A percentile compares a stretch with the other conserved stretches of the same genome.
phyloP scores from a whole-genome alignment of 2,113 vertebrate species.

The Indri indri region DNA sequence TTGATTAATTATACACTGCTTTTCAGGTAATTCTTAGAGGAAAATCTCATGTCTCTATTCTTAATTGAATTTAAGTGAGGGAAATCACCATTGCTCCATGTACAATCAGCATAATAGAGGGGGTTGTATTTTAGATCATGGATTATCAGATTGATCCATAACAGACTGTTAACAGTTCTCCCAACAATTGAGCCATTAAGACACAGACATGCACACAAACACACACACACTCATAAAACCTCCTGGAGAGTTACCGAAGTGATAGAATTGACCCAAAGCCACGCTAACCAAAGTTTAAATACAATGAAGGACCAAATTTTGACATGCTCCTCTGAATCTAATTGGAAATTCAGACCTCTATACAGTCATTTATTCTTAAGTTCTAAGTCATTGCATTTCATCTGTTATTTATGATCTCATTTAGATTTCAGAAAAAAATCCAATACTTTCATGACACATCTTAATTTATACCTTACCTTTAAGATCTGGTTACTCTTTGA shows the following conservation, averaged over 20 bases:
- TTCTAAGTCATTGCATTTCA: slow-evolving; percentile 53
- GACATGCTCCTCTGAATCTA: slow-evolving; percentile 49
- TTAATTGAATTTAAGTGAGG: neutral
- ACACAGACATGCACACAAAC: neutral
- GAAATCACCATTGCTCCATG: neutral
- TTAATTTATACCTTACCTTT: slow-evolving; percentile 64
- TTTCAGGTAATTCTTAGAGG: neutral
- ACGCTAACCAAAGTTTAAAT: neutral
- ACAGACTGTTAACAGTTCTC: neutral
- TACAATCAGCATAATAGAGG: neutral
- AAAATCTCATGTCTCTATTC: neutral
- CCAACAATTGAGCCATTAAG: neutral
- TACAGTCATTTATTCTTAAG: slow-evolving; percentile 52
- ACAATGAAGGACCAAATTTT: neutral
- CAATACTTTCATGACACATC: slow-evolving; percentile 45
- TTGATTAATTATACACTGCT: neutral
- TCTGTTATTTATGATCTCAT: slow-evolving; percentile 72
- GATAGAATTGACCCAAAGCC: neutral
- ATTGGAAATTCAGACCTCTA: slow-evolving; percentile 58
- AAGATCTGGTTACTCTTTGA: slow-evolving; percentile 40
- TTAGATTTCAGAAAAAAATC: slow-evolving; percentile 60
- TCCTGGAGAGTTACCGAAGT: neutral
- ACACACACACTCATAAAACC: neutral
- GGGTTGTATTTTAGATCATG: neutral
- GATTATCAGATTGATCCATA: neutral